Conservation (phyloP, 2,113 vertebrate genomes). For the Tauraco erythrolophus region DNA sequence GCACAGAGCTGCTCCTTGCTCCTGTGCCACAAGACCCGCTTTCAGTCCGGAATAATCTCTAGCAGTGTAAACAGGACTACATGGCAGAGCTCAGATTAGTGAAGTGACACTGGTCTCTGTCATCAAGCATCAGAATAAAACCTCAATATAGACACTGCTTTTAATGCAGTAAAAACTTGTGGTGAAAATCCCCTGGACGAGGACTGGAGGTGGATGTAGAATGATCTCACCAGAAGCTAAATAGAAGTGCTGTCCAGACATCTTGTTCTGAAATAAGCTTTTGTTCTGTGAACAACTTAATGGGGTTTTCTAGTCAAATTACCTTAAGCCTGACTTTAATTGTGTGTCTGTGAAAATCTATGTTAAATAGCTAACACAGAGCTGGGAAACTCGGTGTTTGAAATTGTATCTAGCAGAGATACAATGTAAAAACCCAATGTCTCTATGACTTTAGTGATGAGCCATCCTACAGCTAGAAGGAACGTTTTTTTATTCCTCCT, state of each 20-base stretch:
- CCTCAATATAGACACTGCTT: fast-evolving
- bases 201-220: background rate
- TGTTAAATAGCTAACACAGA: background rate
- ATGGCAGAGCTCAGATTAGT: background rate
- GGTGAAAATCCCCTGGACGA: background rate
- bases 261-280: background rate
- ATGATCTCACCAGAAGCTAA: background rate
- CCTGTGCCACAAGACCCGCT: fast-evolving
- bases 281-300: background rate
- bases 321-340: background rate
- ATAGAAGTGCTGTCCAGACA: background rate
- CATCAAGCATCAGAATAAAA: background rate
- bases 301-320: slow-evolving; percentile 23
- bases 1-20: background rate
- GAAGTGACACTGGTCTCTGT: background rate
- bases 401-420: background rate
- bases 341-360: background rate
- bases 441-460: background rate
- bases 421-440: background rate
- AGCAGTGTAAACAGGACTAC: background rate
- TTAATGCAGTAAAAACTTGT: background rate
- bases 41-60: background rate
- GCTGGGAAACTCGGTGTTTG: background rate
- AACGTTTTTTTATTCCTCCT: background rate
- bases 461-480: background rate